Evolutionary conservation across 1,140 invertebrate species (phyloP).

Genomic region (Phthorimaea operculella): DNA sequence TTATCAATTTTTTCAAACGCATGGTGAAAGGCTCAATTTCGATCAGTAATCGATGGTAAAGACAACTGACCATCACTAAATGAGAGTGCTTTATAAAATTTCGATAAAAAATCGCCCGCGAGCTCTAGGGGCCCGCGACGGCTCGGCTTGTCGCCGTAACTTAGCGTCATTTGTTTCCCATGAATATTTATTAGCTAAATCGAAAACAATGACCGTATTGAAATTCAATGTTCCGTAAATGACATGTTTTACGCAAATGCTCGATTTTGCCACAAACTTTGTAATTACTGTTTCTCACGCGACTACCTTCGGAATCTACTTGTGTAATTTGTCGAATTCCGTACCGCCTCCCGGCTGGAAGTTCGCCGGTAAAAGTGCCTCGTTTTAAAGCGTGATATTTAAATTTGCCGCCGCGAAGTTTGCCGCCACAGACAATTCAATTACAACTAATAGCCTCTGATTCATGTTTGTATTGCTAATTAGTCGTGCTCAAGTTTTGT

Average conservation of each 20-base stretch:
- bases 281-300: slow-evolving; percentile 8
- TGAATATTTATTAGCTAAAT: slow-evolving; percentile 59
- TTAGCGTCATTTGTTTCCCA: slow-evolving; percentile 57
- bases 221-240: slow-evolving; percentile 31
- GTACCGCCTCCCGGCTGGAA: not conserved
- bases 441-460: slow-evolving; percentile 67
- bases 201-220: slow-evolving; percentile 47
- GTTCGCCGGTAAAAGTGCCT: slow-evolving; percentile 21
- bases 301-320: not conserved
- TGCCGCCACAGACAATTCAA: slow-evolving; percentile 60
- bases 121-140: slow-evolving; percentile 28
- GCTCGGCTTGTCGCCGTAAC: slow-evolving; percentile 42
- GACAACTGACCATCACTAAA: slow-evolving; percentile 9
- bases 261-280: slow-evolving; percentile 4
- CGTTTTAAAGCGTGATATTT: slow-evolving; percentile 55
- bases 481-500: slow-evolving; percentile 65
- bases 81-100: slow-evolving; percentile 60
- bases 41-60: too few species aligned
- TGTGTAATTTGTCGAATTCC: not conserved
- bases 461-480: slow-evolving; percentile 68
- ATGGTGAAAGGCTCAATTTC: too few species aligned
- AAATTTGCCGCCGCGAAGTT: slow-evolving; percentile 59
- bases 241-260: slow-evolving; percentile 21
- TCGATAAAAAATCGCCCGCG: slow-evolving; percentile 58
- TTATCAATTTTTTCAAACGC: too few species aligned